phyloP scores from a whole-genome alignment of 2,888 invertebrate species.

The Galerucella calmariensis region DNA sequence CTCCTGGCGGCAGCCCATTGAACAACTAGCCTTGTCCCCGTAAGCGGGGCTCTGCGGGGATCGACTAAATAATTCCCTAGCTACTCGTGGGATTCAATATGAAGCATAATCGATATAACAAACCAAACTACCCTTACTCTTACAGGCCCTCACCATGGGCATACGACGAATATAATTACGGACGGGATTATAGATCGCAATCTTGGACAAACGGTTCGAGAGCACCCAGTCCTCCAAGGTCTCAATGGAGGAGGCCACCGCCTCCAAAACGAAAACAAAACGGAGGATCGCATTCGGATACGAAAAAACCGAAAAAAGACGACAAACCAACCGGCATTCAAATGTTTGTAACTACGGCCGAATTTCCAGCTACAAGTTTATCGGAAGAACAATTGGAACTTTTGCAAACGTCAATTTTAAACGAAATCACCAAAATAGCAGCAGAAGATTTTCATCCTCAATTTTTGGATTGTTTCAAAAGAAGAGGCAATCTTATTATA shows the following conservation, averaged over 20 bases:
- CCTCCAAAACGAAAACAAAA: conserved; percentile 30
- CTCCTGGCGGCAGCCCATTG: conserved; percentile 35
- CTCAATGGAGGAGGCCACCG: conserved; percentile 19
- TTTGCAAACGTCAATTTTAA: conserved; percentile 26
- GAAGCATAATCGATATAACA: conserved; percentile 35
- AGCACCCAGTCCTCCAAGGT: conserved; percentile 24
- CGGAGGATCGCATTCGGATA: conserved; percentile 14
- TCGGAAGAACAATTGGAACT: conserved; percentile 27
- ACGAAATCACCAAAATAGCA: conserved; percentile 30
- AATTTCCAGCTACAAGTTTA: conserved; percentile 30
- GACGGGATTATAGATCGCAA: conserved; percentile 20
- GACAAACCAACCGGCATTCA: conserved; percentile 23
- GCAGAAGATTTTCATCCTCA: conserved; percentile 34
- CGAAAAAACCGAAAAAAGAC: conserved; percentile 22
- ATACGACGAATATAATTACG: conserved; percentile 13
- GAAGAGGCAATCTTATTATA: conserved; percentile 32
- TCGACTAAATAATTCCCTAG: conserved; percentile 38
- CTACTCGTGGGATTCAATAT: conserved; percentile 41
- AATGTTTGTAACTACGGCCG: conserved; percentile 23
- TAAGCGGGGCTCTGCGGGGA: conserved; percentile 41
- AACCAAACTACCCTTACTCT: conserved; percentile 26
- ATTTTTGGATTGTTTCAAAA: conserved; percentile 30
- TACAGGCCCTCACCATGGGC: conserved; percentile 17
- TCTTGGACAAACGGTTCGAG: conserved; percentile 27
- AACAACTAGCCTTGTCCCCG: conserved; percentile 29